A percentile compares a stretch with the other conserved stretches of the same genome.
These are phyloP conservation scores for Melikaiella ostensackeni DNA, from an alignment of 2,888 invertebrate species.

Conservation along the genomic window DNA sequence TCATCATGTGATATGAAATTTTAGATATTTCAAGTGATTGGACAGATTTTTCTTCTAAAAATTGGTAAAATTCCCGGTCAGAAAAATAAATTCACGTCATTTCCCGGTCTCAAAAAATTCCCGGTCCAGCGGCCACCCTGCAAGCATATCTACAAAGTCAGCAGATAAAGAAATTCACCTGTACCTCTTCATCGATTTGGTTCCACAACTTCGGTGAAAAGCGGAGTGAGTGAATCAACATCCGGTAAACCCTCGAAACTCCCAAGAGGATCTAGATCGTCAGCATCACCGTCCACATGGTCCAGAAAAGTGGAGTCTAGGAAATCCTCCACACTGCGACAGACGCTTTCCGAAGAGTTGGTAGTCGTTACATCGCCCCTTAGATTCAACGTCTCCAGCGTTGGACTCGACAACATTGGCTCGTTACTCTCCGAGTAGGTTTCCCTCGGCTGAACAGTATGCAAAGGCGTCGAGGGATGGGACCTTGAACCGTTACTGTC, in stretches of 20 bases:
- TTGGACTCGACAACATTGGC: conserved; percentile 74
- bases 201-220: conserved; percentile 74
- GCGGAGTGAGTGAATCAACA: conserved; percentile 72
- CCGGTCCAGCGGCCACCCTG: no score
- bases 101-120: no score
- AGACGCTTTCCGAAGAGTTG: conserved; percentile 60
- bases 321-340: conserved; percentile 72
- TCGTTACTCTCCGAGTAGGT: conserved; percentile 71
- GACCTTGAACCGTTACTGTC: conserved; percentile 81
- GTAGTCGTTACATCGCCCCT: conserved; percentile 59
- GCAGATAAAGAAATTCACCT: conserved; percentile 7
- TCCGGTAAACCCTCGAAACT: conserved; percentile 74
- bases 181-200: conserved; percentile 68
- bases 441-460: conserved; percentile 63
- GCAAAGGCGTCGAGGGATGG: conserved; percentile 87
- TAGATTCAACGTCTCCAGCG: conserved; percentile 70
- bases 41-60: no score
- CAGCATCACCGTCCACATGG: conserved; percentile 66
- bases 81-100: no score
- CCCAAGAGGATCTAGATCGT: conserved; percentile 70
- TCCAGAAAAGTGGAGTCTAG: conserved; percentile 67
- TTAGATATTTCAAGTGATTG: no score
- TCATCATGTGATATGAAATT: no score
- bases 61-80: no score
- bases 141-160: no score